Conservation (phyloP, 2,113 vertebrate genomes). For the Glaucidium brasilianum region DNA sequence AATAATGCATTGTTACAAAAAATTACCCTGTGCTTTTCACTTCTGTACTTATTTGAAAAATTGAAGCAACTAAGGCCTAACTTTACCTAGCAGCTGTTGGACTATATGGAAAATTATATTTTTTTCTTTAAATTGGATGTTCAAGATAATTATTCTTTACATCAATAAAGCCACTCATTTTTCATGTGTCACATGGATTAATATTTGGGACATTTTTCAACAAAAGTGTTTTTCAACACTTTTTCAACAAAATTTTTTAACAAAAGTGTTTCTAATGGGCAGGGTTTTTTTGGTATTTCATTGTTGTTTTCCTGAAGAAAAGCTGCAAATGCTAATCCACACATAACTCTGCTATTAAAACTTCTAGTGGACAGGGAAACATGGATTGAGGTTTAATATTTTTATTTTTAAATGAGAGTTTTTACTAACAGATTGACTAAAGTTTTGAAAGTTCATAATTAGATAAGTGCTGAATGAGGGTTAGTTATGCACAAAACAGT, state of each 20-base stretch:
- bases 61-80: not conserved
- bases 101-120: not conserved
- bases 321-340: not conserved
- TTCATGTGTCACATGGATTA: not conserved
- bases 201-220: not conserved
- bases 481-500: not conserved
- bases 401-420: not conserved
- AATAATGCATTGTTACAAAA: not conserved
- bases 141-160: not conserved
- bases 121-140: not conserved
- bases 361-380: not conserved
- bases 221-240: too few relatives aligned
- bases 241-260: too few relatives aligned
- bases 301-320: not conserved
- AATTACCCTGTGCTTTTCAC: not conserved
- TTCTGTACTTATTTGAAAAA: not conserved
- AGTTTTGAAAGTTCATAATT: not conserved
- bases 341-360: not conserved
- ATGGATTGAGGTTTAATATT: not conserved
- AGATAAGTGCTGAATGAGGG: rapidly evolving
- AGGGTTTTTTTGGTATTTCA: not conserved
- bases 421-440: not conserved
- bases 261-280: not conserved
- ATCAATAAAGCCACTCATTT: not conserved
- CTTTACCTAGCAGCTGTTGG: not conserved